phyloP scores from a whole-genome alignment of 2,797 vertebrate genomes.

The Syngnathus acus region DNA sequence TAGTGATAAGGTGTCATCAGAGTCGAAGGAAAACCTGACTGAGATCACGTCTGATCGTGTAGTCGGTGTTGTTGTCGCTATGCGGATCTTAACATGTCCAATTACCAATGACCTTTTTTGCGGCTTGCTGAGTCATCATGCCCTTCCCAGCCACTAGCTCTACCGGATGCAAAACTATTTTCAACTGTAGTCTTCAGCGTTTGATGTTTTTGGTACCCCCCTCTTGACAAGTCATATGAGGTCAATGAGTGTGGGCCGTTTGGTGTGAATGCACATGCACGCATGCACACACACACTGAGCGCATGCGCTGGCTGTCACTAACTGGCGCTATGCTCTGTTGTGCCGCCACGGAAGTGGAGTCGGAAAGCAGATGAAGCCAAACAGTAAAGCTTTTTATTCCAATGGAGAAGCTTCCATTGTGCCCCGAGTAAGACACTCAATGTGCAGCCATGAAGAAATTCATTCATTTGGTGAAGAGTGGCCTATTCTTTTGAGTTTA shows the following conservation, averaged over 20 bases:
- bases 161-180: background rate
- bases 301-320: constrained; percentile 56
- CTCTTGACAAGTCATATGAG: constrained; percentile 37
- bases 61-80: constrained; percentile 14
- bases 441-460: constrained; percentile 40
- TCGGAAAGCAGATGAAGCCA: constrained; percentile 55
- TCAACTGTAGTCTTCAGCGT: constrained; percentile 2
- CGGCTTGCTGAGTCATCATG: constrained; percentile 1
- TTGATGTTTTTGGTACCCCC: constrained; percentile 36
- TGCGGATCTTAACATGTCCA: constrained; percentile 13
- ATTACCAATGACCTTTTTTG: background rate
- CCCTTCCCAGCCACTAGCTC: background rate
- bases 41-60: constrained; percentile 8
- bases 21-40: constrained; percentile 14
- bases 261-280: constrained; percentile 7
- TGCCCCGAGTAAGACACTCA: constrained; percentile 38
- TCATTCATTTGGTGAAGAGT: constrained; percentile 39
- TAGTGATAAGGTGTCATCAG: constrained; percentile 14
- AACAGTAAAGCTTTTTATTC: constrained; percentile 63
- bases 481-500: constrained; percentile 14
- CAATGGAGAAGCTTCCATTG: constrained; percentile 57
- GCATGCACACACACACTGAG: constrained; percentile 17
- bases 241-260: constrained; percentile 30
- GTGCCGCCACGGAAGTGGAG: constrained; percentile 63
- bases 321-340: constrained; percentile 55